These are phyloP conservation scores for Alosa sapidissima DNA, from an alignment of 2,797 vertebrate genomes.

Conservation along the genomic window DNA sequence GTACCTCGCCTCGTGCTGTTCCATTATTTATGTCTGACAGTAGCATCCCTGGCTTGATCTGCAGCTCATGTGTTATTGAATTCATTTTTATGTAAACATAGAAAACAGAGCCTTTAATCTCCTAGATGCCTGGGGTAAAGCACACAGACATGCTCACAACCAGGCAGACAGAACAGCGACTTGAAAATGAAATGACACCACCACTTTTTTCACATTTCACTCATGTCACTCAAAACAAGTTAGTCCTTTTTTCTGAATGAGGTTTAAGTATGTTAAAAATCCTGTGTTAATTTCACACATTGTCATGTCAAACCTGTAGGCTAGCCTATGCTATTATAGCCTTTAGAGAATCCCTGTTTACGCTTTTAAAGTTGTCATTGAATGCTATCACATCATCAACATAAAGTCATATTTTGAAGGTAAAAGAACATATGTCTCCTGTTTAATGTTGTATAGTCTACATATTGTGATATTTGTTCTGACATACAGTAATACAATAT, in stretches of 20 bases:
- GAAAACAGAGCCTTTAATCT: conserved; percentile 9
- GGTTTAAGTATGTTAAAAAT: not conserved
- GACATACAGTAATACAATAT: conserved; percentile 81
- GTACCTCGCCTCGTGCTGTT: not conserved
- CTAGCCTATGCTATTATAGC: not conserved
- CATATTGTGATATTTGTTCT: conserved; percentile 78
- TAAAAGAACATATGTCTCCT: conserved; percentile 54
- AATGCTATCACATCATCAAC: not conserved
- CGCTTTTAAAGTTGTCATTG: not conserved
- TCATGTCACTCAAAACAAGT: not conserved
- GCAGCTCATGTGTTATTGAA: conserved; percentile 1
- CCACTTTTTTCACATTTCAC: not conserved
- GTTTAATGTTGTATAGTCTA: conserved; percentile 82
- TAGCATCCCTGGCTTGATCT: not conserved
- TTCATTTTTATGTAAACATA: conserved; percentile 10
- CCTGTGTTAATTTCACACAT: not conserved
- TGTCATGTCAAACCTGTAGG: not conserved
- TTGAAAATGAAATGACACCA: not conserved
- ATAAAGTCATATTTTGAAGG: not conserved
- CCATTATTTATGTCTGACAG: not conserved
- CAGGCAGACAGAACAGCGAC: not conserved
- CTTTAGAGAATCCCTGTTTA: not conserved
- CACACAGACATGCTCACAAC: not conserved
- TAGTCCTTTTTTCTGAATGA: not conserved
- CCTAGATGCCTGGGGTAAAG: not conserved